These are phyloP conservation scores for Drosophila quinaria DNA, from an alignment of 2,888 invertebrate genomes.

Conservation along the genomic window DNA sequence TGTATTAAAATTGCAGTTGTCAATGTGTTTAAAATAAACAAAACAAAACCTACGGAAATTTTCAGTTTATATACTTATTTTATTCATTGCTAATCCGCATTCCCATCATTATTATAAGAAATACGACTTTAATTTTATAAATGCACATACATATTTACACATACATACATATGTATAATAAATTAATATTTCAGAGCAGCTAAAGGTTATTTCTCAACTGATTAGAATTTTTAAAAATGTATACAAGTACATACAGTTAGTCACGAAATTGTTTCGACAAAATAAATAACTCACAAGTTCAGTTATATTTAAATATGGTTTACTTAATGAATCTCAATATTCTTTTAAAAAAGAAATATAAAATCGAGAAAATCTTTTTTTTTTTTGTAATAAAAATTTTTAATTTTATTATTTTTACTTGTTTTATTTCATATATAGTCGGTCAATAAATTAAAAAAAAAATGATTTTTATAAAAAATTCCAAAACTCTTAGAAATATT, in stretches of 20 bases:
- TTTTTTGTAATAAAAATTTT: too few species aligned
- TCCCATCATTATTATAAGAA: neutral
- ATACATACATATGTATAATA: neutral
- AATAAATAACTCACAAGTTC: neutral
- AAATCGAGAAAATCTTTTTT: too few species aligned
- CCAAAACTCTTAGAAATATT: too few species aligned
- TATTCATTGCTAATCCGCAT: neutral
- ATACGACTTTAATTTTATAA: neutral
- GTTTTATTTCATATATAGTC: too few species aligned
- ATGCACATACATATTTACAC: neutral
- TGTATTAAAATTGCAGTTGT: neutral
- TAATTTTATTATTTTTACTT: too few species aligned
- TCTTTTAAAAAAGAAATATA: too few species aligned
- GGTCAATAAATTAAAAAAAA: too few species aligned
- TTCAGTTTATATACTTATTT: neutral
- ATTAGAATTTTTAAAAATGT: neutral
- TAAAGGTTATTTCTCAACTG: conserved; percentile 5
- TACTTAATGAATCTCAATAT: too few species aligned
- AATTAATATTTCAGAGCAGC: neutral
- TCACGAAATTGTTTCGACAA: neutral
- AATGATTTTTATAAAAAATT: too few species aligned
- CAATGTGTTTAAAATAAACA: neutral
- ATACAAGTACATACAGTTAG: neutral
- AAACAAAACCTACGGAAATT: too few species aligned
- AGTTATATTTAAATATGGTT: too few species aligned